These are phyloP conservation scores for Capromys pilorides DNA, from an alignment of 2,797 vertebrate genomes.

Conservation along the genomic window DNA sequence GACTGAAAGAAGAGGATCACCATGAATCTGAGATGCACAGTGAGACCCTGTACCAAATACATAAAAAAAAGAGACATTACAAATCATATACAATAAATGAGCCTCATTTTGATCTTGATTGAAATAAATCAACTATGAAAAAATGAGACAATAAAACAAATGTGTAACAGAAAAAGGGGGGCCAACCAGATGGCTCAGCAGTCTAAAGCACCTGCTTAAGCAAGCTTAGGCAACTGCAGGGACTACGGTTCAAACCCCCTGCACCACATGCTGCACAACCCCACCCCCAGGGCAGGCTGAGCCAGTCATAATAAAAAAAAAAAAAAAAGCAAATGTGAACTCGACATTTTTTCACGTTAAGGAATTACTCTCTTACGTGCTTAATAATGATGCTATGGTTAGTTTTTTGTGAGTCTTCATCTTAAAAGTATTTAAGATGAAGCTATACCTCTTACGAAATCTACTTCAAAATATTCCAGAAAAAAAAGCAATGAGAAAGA, in stretches of 20 bases:
- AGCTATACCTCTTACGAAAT: neutral
- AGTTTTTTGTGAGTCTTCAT: neutral
- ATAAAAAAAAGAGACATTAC: too few relatives aligned
- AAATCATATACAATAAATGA: neutral
- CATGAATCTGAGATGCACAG: too few relatives aligned
- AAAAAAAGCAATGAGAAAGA: neutral
- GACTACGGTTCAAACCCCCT: too few relatives aligned
- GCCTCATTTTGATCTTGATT: neutral
- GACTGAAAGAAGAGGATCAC: too few relatives aligned
- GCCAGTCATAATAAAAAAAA: too few relatives aligned
- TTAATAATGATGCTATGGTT: neutral
- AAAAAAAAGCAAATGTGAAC: neutral
- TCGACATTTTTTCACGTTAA: neutral
- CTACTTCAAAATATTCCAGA: slow-evolving; percentile 42
- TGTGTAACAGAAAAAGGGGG: too few relatives aligned
- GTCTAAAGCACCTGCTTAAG: too few relatives aligned
- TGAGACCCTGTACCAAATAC: too few relatives aligned
- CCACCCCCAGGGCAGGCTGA: too few relatives aligned
- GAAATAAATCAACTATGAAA: neutral
- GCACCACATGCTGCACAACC: too few relatives aligned
- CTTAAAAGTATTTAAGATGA: slow-evolving; percentile 29
- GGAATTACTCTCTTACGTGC: neutral
- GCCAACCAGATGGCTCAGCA: too few relatives aligned
- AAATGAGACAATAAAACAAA: neutral
- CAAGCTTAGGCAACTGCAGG: too few relatives aligned